Evolutionary conservation across 2,113 vertebrate species (phyloP).

Genomic region (Indri indri): DNA sequence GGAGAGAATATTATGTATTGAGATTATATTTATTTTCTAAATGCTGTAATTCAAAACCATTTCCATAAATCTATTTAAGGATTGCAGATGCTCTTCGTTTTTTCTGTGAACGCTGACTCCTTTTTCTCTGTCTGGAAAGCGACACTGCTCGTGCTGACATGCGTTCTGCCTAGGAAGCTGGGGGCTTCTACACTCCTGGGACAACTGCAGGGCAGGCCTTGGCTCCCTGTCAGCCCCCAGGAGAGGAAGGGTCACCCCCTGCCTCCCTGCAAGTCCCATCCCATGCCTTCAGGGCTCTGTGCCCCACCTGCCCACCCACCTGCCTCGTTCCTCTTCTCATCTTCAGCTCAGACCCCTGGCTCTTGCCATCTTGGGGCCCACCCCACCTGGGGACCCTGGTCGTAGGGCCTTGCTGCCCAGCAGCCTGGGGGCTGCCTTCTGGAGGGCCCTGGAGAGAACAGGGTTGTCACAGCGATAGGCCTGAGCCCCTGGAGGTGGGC

Average conservation of each 20-base stretch:
- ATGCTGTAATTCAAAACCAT: slow-evolving; percentile 87
- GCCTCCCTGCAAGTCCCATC: no score
- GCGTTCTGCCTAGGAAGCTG: slow-evolving; percentile 71
- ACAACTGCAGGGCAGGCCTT: slow-evolving; percentile 74
- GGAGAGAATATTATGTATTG: slow-evolving; percentile 89
- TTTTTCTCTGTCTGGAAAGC: slow-evolving; percentile 84
- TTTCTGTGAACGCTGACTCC: slow-evolving; percentile 88
- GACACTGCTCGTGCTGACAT: slow-evolving; percentile 65
- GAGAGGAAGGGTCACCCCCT: neutral
- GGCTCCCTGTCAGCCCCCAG: neutral
- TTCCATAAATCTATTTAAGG: slow-evolving; percentile 91
- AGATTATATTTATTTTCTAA: slow-evolving; percentile 97
- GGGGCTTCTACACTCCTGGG: slow-evolving; percentile 77
- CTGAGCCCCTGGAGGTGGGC: neutral
- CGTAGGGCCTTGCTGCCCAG: neutral
- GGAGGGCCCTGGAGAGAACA: neutral
- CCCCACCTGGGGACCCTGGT: neutral
- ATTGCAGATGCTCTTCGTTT: slow-evolving; percentile 90
- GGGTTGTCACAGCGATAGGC: neutral
- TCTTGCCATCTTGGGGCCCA: neutral
- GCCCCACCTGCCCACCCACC: accelerated
- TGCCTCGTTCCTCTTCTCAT: neutral
- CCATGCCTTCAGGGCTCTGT: neutral
- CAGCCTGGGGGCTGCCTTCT: neutral
- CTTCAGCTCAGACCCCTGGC: neutral